phyloP scores from a whole-genome alignment of 2,113 vertebrate species.

The Sardina pilchardus region DNA sequence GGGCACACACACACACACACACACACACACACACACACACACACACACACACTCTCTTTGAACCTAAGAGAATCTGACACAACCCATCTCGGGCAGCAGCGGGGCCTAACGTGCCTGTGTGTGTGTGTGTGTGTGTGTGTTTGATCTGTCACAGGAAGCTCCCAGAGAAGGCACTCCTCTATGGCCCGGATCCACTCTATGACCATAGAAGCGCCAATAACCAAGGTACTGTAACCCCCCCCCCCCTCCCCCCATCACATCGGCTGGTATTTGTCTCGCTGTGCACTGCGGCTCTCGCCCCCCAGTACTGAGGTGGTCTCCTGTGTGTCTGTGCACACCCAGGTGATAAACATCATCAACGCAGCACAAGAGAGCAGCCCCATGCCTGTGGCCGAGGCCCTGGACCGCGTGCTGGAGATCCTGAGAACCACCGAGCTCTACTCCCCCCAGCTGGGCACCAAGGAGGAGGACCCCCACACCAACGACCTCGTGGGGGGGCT shows the following conservation, averaged over 20 bases:
- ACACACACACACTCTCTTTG: conserved; percentile 26
- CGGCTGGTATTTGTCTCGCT: conserved; percentile 42
- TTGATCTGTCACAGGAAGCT: conserved; percentile 74
- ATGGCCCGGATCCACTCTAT: conserved; percentile 98
- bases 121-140: conserved; percentile 47
- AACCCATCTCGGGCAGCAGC: background rate
- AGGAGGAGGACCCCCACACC: conserved; percentile 94
- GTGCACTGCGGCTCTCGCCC: conserved; percentile 25
- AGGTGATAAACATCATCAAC: conserved; percentile 98
- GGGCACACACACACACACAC: conserved; percentile 32
- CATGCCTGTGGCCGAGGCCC: conserved; percentile 88
- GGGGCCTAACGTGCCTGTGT: background rate
- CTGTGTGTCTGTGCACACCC: conserved; percentile 32
- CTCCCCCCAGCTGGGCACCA: conserved; percentile 89
- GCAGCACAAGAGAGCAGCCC: conserved; percentile 95
- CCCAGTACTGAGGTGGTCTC: background rate
- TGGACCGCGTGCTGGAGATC: conserved; percentile 94
- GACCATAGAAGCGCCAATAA: conserved; percentile 97
- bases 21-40: conserved; percentile 36
- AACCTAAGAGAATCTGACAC: background rate
- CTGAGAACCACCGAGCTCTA: conserved; percentile 95
- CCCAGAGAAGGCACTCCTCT: conserved; percentile 92
- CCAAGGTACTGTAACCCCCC: conserved; percentile 80
- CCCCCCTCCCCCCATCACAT: background rate
- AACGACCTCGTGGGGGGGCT: conserved; percentile 92